Conservation (phyloP, 1,140 invertebrate genomes). For the Dendroctonus ponderosae region DNA sequence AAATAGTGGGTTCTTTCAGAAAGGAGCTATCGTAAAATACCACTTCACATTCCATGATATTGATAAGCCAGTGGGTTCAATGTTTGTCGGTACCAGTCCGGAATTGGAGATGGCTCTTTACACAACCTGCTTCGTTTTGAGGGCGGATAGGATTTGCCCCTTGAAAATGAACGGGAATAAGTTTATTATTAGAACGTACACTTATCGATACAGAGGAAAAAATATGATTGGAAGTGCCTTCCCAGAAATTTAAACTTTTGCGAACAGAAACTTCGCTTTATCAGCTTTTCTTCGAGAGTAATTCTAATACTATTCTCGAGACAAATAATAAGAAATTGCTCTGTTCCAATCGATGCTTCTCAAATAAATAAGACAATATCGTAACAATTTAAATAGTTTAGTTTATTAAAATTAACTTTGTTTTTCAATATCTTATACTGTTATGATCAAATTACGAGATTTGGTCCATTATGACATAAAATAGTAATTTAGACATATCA, state of each 20-base stretch:
- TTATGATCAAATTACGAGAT: background rate
- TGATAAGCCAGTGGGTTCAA: constrained; percentile 73
- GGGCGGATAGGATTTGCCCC: constrained; percentile 69
- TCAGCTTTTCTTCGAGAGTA: too few relatives aligned
- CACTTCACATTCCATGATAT: constrained; percentile 72
- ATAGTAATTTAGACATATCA: too few relatives aligned
- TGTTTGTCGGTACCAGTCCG: constrained; percentile 89
- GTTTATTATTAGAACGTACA: constrained; percentile 70
- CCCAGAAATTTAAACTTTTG: constrained; percentile 63
- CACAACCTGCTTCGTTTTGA: constrained; percentile 77
- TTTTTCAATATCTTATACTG: background rate
- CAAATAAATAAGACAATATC: background rate
- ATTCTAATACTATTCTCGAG: background rate
- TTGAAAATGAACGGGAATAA: constrained; percentile 67
- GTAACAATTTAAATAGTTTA: background rate
- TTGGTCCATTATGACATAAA: too few relatives aligned
- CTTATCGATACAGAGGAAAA: constrained; percentile 71
- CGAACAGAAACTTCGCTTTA: too few relatives aligned
- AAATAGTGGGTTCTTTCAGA: constrained; percentile 62
- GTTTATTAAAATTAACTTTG: background rate
- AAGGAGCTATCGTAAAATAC: constrained; percentile 74
- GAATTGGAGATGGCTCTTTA: constrained; percentile 91
- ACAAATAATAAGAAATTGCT: background rate
- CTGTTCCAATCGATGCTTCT: background rate
- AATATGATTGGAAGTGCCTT: constrained; percentile 77